A percentile compares a stretch with the other conserved stretches of the same genome.
These are phyloP conservation scores for Cettia cetti DNA, from an alignment of 2,113 vertebrate species.

Conservation along the genomic window DNA sequence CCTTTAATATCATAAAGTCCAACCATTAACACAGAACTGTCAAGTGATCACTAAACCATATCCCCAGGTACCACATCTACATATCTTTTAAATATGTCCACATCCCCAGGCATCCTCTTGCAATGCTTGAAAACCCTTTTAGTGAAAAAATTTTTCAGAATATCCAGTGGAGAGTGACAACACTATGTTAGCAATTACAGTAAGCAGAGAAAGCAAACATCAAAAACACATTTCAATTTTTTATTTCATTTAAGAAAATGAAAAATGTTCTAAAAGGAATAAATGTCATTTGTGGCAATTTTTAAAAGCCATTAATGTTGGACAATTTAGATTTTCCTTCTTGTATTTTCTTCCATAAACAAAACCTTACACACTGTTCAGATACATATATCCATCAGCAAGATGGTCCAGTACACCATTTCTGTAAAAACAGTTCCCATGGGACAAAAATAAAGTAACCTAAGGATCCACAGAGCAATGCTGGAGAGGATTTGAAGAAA, in stretches of 20 bases:
- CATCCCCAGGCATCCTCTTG: not conserved
- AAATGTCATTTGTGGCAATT: not conserved
- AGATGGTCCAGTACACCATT: not conserved
- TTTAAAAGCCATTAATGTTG: fast-evolving
- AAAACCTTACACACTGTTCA: not conserved
- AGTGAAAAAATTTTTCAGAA: not conserved
- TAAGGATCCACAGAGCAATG: not conserved
- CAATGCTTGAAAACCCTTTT: not conserved
- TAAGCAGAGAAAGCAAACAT: not conserved
- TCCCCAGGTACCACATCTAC: not conserved
- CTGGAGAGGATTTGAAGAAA: not conserved
- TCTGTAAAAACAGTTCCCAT: not conserved
- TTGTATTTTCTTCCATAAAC: not conserved
- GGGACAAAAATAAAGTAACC: not conserved
- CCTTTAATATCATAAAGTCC: not conserved
- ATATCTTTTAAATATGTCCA: not conserved
- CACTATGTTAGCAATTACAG: not conserved
- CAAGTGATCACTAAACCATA: not conserved
- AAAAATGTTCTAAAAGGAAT: not conserved
- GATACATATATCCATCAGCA: not conserved
- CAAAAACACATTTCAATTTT: not conserved
- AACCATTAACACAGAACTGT: not conserved
- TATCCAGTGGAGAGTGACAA: not conserved
- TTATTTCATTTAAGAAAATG: not conserved
- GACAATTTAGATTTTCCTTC: not conserved